Percentiles rank a stretch among this genome's conserved stretches.
Evolutionary conservation across 2,113 vertebrate species (phyloP).

Genomic region (Channa maculata): DNA sequence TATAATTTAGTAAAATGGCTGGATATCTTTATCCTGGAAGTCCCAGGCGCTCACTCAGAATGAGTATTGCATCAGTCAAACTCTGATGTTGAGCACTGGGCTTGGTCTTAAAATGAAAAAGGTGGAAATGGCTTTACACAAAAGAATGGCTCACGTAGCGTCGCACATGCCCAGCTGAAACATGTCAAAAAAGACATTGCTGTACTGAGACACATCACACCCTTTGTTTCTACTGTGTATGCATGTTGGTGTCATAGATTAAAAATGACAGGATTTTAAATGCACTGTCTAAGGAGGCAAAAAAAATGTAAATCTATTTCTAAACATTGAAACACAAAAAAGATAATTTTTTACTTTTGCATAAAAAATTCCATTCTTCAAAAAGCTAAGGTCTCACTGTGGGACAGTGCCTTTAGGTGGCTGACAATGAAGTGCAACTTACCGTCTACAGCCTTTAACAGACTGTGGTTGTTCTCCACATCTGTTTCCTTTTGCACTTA

Average conservation of each 20-base stretch:
- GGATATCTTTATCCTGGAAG: conserved; percentile 5
- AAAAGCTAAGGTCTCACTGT: conserved; percentile 8
- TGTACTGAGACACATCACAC: conserved; percentile 18
- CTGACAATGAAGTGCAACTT: conserved; percentile 16
- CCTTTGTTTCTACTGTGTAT: conserved; percentile 35
- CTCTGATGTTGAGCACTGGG: conserved; percentile 48
- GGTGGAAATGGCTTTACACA: conserved; percentile 12
- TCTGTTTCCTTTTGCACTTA: conserved; percentile 40
- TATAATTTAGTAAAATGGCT: conserved; percentile 2
- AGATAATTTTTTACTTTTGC: neutral
- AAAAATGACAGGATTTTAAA: conserved; percentile 33
- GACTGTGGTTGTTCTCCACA: conserved; percentile 4
- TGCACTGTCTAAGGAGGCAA: conserved; percentile 33
- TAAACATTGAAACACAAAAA: neutral
- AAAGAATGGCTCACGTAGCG: conserved; percentile 48
- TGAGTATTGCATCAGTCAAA: conserved; percentile 68
- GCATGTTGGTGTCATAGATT: conserved; percentile 60
- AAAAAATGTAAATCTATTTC: neutral
- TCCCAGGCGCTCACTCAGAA: neutral
- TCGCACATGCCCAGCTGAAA: conserved; percentile 12
- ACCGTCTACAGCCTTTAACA: conserved; percentile 26
- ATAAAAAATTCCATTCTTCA: neutral
- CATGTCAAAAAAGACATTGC: conserved; percentile 9
- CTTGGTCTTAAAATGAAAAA: conserved; percentile 40
- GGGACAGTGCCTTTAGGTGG: conserved; percentile 34